Evolutionary conservation across 2,888 invertebrate species (phyloP).

Genomic region (Conops quadrifasciatus): DNA sequence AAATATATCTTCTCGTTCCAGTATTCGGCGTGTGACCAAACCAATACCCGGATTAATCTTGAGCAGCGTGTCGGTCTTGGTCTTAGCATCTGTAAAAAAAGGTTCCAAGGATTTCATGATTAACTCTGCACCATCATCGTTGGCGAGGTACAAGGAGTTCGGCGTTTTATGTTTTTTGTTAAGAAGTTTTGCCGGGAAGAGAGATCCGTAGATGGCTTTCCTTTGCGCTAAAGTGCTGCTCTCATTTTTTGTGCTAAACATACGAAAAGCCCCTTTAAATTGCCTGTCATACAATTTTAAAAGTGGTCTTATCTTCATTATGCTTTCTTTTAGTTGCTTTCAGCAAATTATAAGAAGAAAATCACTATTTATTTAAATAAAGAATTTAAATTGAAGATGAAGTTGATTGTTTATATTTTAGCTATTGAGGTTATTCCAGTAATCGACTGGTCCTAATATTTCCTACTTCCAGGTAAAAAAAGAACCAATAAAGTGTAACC

Average conservation of each 20-base stretch:
- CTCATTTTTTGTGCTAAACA: constrained; percentile 27
- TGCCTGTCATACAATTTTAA: not conserved
- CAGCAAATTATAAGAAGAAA: not conserved
- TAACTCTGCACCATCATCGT: constrained; percentile 49
- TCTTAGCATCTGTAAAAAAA: constrained; percentile 43
- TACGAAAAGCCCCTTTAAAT: constrained; percentile 2
- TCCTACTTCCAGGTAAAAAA: too few species aligned
- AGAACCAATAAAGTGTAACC: too few species aligned
- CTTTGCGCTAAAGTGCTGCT: constrained; percentile 35
- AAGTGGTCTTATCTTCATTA: constrained; percentile 29
- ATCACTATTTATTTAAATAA: not conserved
- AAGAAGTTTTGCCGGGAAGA: constrained; percentile 57
- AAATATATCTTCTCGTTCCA: constrained; percentile 66
- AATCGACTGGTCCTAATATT: too few species aligned
- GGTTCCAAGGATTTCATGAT: constrained; percentile 53
- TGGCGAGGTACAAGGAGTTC: constrained; percentile 54
- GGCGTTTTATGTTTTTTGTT: constrained; percentile 56
- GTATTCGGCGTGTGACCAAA: constrained; percentile 68
- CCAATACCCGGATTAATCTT: constrained; percentile 79
- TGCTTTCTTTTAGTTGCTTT: constrained; percentile 18
- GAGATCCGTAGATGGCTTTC: constrained; percentile 37
- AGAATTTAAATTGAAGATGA: not conserved
- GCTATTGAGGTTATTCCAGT: not conserved
- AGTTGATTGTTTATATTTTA: constrained; percentile 21
- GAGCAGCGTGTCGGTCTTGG: constrained; percentile 56